Evolutionary conservation across 2,113 vertebrate genomes (phyloP).

Genomic region (Ancistrus triradiatus): DNA sequence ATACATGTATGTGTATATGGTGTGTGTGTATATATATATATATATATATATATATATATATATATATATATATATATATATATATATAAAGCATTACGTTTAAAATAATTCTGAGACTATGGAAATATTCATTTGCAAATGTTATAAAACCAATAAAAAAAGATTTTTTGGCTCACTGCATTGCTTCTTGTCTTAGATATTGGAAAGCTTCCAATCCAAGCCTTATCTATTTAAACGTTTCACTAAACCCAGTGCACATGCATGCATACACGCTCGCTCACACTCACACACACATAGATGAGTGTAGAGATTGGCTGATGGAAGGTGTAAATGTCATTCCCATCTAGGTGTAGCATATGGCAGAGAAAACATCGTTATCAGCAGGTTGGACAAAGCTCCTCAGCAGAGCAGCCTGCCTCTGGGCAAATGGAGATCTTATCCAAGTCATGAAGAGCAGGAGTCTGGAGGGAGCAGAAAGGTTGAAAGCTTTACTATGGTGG

Average conservation of each 20-base stretch:
- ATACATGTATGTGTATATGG: too few relatives aligned
- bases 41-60: too few relatives aligned
- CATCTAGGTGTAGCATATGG: constrained; percentile 53
- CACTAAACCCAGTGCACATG: background rate
- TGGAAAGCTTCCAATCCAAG: constrained; percentile 14
- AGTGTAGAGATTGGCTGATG: constrained; percentile 55
- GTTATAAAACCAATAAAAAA: too few relatives aligned
- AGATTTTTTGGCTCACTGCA: constrained; percentile 6
- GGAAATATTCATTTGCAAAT: too few relatives aligned
- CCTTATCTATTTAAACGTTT: constrained; percentile 22
- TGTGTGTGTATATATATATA: too few relatives aligned
- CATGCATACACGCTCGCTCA: background rate
- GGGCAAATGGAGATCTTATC: constrained; percentile 75
- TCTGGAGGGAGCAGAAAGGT: constrained; percentile 10
- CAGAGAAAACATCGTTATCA: constrained; percentile 68
- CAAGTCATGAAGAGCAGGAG: constrained; percentile 25
- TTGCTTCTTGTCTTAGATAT: background rate
- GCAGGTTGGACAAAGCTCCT: constrained; percentile 68
- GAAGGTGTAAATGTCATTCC: constrained; percentile 53
- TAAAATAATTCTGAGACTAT: too few relatives aligned
- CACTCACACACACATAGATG: constrained; percentile 34
- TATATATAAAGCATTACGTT: too few relatives aligned
- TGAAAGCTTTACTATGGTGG: constrained; percentile 33
- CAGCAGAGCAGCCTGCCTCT: constrained; percentile 60
- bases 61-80: too few relatives aligned